Evolutionary conservation across 2,113 vertebrate species (phyloP), one percentile per base, ranked within the genome.

Genomic region (Pollachius pollachius): DNA sequence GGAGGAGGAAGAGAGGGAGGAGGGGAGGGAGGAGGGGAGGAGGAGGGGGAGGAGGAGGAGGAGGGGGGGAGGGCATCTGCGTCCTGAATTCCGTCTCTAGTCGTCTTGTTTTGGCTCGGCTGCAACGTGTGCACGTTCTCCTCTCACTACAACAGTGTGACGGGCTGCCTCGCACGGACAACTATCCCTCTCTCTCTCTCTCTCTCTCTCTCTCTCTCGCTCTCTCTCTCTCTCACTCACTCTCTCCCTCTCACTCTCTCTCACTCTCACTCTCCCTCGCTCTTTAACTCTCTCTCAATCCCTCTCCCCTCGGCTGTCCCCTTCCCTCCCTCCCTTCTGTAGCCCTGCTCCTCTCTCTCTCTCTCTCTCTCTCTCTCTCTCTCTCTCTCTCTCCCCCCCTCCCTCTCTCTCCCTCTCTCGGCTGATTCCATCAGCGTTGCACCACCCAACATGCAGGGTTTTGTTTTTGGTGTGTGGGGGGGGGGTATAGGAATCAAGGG

Each of bases 61-160:
- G 41, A 79, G 41, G 60, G 64, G 70, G 37, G 0, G 67, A 82
- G 73, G 66, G 71, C 67, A 71, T 76, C 78, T 66, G 60, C 73
- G 71, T 83, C 76, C 73, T 80, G 65, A 74, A 23, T 79, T 76
- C 54, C 69, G 23, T 74, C 62, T 67, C 64, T 61, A 65, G 79
- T 75, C 69, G 30, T 71, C 63, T 80, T 82, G 75, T 85, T 83
- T 81, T 78, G 86, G 73, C 85, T 59, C 65, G 71, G 63, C 73
- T 73, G 69, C 78, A 81, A 68, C 78, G 79, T 69, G 69, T 76
- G 80, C 71, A 70, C 77, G 73, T 58, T 80, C 66, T 70, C 48
- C 37, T 79, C 75, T 76, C 37, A 79, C 73, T 75, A 77, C 70
- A 81, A 78, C 85, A 86, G 59, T 74, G 70, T 74, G 69, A 27